Conservation (phyloP, 2,797 vertebrate species). For the Pseudochirops corinnae region DNA sequence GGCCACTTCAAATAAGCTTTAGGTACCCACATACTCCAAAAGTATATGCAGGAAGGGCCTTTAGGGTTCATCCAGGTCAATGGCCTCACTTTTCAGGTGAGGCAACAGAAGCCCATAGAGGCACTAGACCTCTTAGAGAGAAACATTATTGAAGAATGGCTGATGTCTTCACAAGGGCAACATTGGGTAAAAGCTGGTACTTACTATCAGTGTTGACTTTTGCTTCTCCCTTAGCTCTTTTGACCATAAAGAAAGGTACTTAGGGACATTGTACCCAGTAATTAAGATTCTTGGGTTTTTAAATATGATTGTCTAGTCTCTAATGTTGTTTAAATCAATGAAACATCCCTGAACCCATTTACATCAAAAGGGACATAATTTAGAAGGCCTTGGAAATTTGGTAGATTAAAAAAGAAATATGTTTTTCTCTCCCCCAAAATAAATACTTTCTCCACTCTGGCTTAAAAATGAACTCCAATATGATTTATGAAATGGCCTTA, state of each 20-base stretch:
- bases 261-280: slow-evolving; percentile 34
- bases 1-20: background rate
- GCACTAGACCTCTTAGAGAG: background rate
- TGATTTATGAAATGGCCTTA: slow-evolving; percentile 84
- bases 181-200: slow-evolving; percentile 33
- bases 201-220: slow-evolving; percentile 31
- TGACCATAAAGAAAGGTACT: slow-evolving; percentile 46
- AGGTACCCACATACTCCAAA: background rate
- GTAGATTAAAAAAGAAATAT: slow-evolving; percentile 77
- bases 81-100: background rate
- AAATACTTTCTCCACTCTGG: slow-evolving; percentile 82
- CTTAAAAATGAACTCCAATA: slow-evolving; percentile 85
- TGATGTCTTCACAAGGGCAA: slow-evolving; percentile 29
- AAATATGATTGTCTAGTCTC: slow-evolving; percentile 58
- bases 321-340: slow-evolving; percentile 65
- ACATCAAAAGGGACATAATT: slow-evolving; percentile 72
- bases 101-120: background rate
- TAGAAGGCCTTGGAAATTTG: slow-evolving; percentile 76
- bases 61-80: background rate
- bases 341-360: slow-evolving; percentile 54
- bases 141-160: slow-evolving; percentile 23
- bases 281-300: slow-evolving; percentile 52
- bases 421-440: slow-evolving; percentile 71
- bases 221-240: slow-evolving; percentile 50
- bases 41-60: background rate